Evolutionary conservation across 2,797 vertebrate species (phyloP).

Genomic region (Synanceia verrucosa): DNA sequence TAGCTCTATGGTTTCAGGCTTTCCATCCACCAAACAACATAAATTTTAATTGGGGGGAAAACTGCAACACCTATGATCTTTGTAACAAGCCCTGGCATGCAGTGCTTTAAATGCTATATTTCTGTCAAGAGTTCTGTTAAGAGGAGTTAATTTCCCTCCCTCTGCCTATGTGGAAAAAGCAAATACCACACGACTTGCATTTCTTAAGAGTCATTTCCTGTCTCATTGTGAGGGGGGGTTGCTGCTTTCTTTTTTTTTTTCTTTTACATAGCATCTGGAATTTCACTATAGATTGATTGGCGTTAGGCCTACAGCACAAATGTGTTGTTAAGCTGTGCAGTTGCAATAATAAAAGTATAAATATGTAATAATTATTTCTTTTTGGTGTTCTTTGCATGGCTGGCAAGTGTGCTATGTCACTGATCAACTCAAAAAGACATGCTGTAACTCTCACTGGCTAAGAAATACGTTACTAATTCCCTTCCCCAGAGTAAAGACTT

Average conservation of each 20-base stretch:
- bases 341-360: not conserved
- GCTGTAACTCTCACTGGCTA: slow-evolving; percentile 50
- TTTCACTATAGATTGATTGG: slow-evolving; percentile 25
- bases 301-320: not conserved
- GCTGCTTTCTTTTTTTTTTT: not conserved
- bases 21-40: not conserved
- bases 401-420: slow-evolving; percentile 13
- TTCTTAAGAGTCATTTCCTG: slow-evolving; percentile 50
- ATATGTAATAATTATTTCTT: not conserved
- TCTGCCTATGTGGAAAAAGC: slow-evolving; percentile 33
- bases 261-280: slow-evolving; percentile 33
- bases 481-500: slow-evolving; percentile 41
- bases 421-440: slow-evolving; percentile 42
- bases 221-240: slow-evolving; percentile 12
- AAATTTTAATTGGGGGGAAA: not conserved
- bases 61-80: not conserved
- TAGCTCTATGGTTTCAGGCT: not conserved
- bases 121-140: slow-evolving; percentile 7
- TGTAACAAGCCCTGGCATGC: not conserved
- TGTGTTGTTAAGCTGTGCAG: not conserved
- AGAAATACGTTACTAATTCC: slow-evolving; percentile 61
- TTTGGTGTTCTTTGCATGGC: not conserved
- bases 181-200: slow-evolving; percentile 42
- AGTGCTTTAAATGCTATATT: not conserved
- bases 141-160: slow-evolving; percentile 13